Base-by-base conservation (phyloP, 2,888 invertebrate genomes). In the Rhamnusium bicolor region DNA sequence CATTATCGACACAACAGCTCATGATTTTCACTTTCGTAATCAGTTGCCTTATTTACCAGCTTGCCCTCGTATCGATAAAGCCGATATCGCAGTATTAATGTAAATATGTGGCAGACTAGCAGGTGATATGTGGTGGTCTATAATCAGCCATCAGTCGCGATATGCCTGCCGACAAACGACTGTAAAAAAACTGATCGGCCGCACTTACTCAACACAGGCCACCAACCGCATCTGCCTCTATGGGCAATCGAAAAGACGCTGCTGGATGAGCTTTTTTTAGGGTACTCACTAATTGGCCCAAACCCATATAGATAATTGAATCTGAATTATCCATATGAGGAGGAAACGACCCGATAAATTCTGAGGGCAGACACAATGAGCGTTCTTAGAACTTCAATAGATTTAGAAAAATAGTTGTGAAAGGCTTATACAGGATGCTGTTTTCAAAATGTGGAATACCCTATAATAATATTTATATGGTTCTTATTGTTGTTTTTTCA, bases 151-250 rank as follows among this genome's bases (percentile, higher is more conserved):
- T 84, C 84, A 82, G 83, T 84, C 82, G 83, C 83, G 82, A 84
- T 85, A 81, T 80, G 81, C 80, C 81, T 82, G 78, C 84, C 82
- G 82, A 82, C 83, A 83, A 83, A 81, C 79, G 79, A 77, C 81
- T 77, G 79, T 77, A 81, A 82, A 82, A n/a, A 81, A 82, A 80
- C 74, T 73, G 78, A 81, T 81, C 80, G 79, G 79, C 80, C 81
- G 81, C 83, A 81, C 81, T 82, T 81, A 78, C 75, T 74, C 71
- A 74, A 73, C 71, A 51, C 68, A 74, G 75, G 65, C 74, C 79
- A 58, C 74, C 73, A 63, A 69, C 74, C 75, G 47, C 78, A 76
- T 75, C 73, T 79, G 78, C 74, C 70, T 63, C 29, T 61, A 32
- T 21, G 71, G 27, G 66, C 63, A 24, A 47, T 65, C 65, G 53